Percentiles rank a stretch among this genome's conserved stretches.
Evolutionary conservation across 2,797 vertebrate genomes (phyloP).

Genomic region (Danio jaintianensis): DNA sequence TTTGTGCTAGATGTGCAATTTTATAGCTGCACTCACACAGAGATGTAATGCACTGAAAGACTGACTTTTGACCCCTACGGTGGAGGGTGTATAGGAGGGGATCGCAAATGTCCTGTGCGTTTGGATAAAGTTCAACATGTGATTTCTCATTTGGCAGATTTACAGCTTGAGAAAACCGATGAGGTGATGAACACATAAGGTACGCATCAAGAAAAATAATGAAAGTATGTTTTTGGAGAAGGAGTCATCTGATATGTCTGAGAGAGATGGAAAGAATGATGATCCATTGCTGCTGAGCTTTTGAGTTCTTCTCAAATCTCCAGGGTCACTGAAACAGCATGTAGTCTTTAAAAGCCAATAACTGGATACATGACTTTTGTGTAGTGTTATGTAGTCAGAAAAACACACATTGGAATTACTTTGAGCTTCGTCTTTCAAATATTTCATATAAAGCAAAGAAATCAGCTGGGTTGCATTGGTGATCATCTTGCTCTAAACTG

Average conservation of each 20-base stretch:
- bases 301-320: neutral
- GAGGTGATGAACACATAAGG: neutral
- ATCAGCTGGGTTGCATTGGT: neutral
- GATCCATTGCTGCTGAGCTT: neutral
- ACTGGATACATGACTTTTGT: neutral
- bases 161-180: slow-evolving; percentile 18
- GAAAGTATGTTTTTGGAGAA: slow-evolving; percentile 3
- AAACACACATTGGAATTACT: neutral
- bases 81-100: slow-evolving; percentile 18
- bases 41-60: slow-evolving; percentile 4
- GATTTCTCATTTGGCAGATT: slow-evolving; percentile 27
- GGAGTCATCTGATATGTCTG: slow-evolving; percentile 1
- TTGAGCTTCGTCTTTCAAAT: neutral
- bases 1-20: slow-evolving; percentile 25
- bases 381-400: neutral
- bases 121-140: slow-evolving; percentile 7
- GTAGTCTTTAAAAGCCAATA: slow-evolving; percentile 3
- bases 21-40: slow-evolving; percentile 7
- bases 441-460: slow-evolving; percentile 1
- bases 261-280: slow-evolving; percentile 10
- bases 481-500: neutral
- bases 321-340: neutral
- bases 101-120: neutral
- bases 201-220: slow-evolving; percentile 14
- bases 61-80: slow-evolving; percentile 45